phyloP scores from a whole-genome alignment of 2,888 invertebrate species.

The Ditula angustiorana region DNA sequence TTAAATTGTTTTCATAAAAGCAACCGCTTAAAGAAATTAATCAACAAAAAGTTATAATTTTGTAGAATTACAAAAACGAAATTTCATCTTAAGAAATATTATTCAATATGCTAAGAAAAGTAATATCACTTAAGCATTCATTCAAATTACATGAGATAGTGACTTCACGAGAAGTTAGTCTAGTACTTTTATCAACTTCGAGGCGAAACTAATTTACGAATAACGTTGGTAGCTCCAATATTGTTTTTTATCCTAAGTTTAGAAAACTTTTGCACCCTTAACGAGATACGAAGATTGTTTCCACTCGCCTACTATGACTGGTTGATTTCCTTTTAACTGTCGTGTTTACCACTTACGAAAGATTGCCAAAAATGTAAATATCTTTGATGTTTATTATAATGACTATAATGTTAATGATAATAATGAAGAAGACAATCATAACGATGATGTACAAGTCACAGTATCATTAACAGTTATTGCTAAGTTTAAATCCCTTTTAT shows the following conservation, averaged over 20 bases:
- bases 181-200: background rate
- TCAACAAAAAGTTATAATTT: no score
- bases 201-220: constrained; percentile 14
- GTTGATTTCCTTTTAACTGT: background rate
- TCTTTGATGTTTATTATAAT: no score
- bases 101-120: background rate
- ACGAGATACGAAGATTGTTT: background rate
- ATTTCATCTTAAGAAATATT: background rate
- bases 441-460: no score
- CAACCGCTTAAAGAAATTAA: no score
- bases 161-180: background rate
- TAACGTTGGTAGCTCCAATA: constrained; percentile 4
- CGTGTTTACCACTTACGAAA: no score
- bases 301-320: background rate
- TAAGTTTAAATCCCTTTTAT: no score
- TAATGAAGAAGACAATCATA: no score
- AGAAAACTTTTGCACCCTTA: background rate
- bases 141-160: background rate
- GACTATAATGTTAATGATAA: no score
- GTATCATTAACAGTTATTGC: no score
- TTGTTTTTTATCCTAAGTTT: background rate
- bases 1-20: no score
- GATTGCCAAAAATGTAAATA: no score
- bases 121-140: background rate
- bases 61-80: no score